phyloP scores from a whole-genome alignment of 2,113 vertebrate genomes.

The Zapornia atra region DNA sequence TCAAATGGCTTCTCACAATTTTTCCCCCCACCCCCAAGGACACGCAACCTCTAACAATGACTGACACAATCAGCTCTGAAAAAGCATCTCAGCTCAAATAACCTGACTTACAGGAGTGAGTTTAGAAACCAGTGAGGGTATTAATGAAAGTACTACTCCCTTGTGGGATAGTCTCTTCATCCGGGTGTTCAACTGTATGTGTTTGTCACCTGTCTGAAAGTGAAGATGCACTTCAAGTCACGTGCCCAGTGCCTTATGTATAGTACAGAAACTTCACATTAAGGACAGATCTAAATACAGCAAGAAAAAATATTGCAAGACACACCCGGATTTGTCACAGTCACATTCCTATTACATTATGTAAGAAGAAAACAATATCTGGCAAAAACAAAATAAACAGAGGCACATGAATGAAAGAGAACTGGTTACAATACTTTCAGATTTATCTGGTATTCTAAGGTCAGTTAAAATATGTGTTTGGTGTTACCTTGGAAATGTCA shows the following conservation, averaged over 20 bases:
- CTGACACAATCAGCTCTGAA: background rate
- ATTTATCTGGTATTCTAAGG: background rate
- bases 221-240: background rate
- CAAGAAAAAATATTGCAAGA: background rate
- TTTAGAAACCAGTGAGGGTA: background rate
- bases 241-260: rapidly evolving
- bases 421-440: background rate
- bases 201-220: background rate
- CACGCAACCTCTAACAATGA: background rate
- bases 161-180: background rate
- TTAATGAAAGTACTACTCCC: background rate
- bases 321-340: slow-evolving; percentile 4
- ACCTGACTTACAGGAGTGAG: background rate
- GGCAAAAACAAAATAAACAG: slow-evolving; percentile 45
- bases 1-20: background rate
- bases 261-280: background rate
- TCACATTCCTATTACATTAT: slow-evolving; percentile 30
- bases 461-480: background rate
- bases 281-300: background rate
- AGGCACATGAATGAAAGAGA: background rate
- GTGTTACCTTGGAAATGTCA: background rate
- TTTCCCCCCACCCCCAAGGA: background rate
- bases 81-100: background rate
- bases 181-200: background rate
- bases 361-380: slow-evolving; percentile 49